These are phyloP conservation scores for Gobius niger DNA, from an alignment of 2,113 vertebrate species.

Conservation along the genomic window DNA sequence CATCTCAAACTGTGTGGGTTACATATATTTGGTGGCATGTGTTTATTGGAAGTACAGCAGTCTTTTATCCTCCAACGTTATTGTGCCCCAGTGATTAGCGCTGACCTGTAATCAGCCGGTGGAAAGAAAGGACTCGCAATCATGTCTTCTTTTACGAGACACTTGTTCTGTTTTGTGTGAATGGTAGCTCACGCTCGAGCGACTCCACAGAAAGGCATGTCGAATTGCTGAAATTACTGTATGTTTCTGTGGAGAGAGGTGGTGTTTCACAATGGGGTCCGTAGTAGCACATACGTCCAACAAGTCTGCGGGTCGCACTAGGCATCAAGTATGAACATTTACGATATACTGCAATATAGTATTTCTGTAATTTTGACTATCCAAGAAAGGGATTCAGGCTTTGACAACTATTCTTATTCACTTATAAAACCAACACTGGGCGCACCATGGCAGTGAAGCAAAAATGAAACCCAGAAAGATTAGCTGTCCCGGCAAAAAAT, in stretches of 20 bases:
- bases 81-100: neutral
- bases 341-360: too few species aligned
- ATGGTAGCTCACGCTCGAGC: slow-evolving; percentile 9
- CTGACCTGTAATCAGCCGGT: slow-evolving; percentile 23
- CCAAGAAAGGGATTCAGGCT: too few species aligned
- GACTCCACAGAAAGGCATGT: slow-evolving; percentile 7
- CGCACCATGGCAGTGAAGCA: too few species aligned
- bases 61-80: neutral
- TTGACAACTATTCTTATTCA: too few species aligned
- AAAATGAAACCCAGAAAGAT: too few species aligned
- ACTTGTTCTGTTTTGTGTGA: neutral
- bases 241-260: neutral
- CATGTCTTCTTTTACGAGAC: slow-evolving; percentile 19
- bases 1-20: neutral
- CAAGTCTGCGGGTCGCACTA: too few species aligned
- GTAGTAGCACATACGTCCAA: too few species aligned
- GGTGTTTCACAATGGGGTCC: too few species aligned
- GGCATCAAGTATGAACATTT: too few species aligned
- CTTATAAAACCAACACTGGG: too few species aligned
- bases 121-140: slow-evolving; percentile 6
- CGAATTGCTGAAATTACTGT: neutral
- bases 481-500: too few species aligned
- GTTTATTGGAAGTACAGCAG: neutral
- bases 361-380: too few species aligned
- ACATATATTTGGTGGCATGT: neutral